Base-by-base conservation (phyloP, 2,888 invertebrate species). In the Harmothoe impar region DNA sequence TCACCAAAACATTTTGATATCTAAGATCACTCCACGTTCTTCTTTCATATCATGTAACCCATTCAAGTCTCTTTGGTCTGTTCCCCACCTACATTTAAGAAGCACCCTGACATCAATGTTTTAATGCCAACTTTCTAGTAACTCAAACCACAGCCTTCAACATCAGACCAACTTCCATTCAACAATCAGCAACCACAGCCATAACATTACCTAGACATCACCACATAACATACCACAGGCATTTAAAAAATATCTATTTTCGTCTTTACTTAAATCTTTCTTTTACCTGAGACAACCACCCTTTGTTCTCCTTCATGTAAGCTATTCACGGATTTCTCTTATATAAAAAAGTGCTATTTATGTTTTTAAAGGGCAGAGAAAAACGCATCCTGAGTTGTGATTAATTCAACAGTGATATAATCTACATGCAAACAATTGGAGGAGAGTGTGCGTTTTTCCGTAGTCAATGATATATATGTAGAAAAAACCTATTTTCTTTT, bases 91-190 rank as follows among this genome's bases (percentile, higher is more conserved):
- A 3, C 43, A 43, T 10, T 7, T 43, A 7, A 43, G 43, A 43
- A 43, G 43, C 43, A 43, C 43, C 43, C 43, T 72, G 72, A 72
- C 72, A 25, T 72, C 72, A 72, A 3, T 25, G 25, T 72, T 15
- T 62, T 3, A 62, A 72, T 25, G 72, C 31, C 72, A 72, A n/a
- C 25, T 72, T 29, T 72, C 72, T 29, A n/a, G 0, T 29, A 72
- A 72, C 72, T 72, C 72, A 72, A 72, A 29, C 72, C 72, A 62
- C 62, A 72, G 72, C 31, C 72, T 72, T 29, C 72, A 72, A 72
- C 72, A 72, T 25, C 25, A 72, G 29, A 72, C 72, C 29, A 72
- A 72, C 72, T 72, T 72, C 31, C 72, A n/a, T 29, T 15, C 72
- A 72, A 72, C 72, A 72, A 72, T 29, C 29, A 15, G 0, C 7